Base-by-base conservation (phyloP, 2,888 invertebrate species). In the Laothoe populi region DNA sequence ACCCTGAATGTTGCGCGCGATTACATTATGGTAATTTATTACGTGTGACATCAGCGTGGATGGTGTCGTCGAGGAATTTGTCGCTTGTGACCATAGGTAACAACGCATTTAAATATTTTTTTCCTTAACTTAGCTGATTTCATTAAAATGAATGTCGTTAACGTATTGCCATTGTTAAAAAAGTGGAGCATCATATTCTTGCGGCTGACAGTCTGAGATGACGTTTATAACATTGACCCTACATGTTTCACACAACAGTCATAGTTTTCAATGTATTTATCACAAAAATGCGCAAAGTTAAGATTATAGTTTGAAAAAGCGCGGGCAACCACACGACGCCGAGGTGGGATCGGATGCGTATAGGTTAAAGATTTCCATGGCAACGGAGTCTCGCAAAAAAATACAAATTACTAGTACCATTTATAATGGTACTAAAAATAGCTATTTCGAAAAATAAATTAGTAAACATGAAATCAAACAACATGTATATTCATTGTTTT, bases 11-110 rank as follows among this genome's bases (percentile, higher is more conserved):
- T 64, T 70, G 76, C 73, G 75, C 77, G 74, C 71, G 79, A 80
- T 82, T 83, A 86, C 82, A 82, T 71, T 85, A n/a, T n/a, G n/a
- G n/a, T n/a, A 86, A 88, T 87, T 86, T 86, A 87, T 81, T 80
- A 81, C 78, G 67, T 64, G 71, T 88, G 87, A 89, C 83, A 84
- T 88, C 90, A 86, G 65, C 73, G 26, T 44, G 11, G 35, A 16
- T 16, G 53, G 10, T 24, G 48, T 13, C 8, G 49, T 16, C 49
- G 16, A 53, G 10, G 16, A 16, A 16, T 53, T 31, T 53, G 31
- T 53, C 31, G 31, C 31, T 26, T 26, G n/a, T 16, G 16, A 16
- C 10, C 16, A 31, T 19, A 48, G 48, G 48, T 48, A 23, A n/a
- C n/a, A 26, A 48, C 46, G 13, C 23, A 13, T n/a, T 23, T n/a